Evolutionary conservation across 1,140 invertebrate species (phyloP).

Genomic region (Ostrea denselamellosa): DNA sequence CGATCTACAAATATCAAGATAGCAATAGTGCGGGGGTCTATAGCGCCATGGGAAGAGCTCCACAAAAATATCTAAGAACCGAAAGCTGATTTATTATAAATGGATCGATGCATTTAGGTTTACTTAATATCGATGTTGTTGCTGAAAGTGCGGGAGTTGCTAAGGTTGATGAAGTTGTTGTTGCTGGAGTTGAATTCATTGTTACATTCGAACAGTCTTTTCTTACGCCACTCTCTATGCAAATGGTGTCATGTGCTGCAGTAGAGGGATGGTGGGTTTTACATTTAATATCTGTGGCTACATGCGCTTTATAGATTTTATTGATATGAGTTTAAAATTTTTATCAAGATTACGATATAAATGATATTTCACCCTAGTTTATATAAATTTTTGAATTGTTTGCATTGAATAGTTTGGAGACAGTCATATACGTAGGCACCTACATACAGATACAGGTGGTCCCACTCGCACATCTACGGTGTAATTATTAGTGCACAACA

Average conservation of each 20-base stretch:
- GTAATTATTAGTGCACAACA: neutral
- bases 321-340: too few species aligned
- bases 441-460: neutral
- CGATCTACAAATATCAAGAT: conserved; percentile 20
- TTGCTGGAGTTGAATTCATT: conserved; percentile 15
- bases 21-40: neutral
- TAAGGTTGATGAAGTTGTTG: neutral
- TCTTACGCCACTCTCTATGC: neutral
- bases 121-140: neutral
- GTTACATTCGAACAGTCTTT: conserved; percentile 11
- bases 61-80: neutral
- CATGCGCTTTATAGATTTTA: too few species aligned
- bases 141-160: neutral
- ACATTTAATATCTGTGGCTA: too few species aligned
- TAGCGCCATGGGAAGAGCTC: neutral
- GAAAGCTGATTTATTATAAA: neutral
- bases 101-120: neutral
- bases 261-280: neutral
- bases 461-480: neutral
- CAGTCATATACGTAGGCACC: neutral
- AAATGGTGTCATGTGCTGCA: neutral
- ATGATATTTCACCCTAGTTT: too few species aligned
- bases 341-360: too few species aligned
- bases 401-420: neutral
- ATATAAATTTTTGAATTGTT: neutral